Conservation (phyloP, 1,140 invertebrate species). For the Cataglyphis hispanica region DNA sequence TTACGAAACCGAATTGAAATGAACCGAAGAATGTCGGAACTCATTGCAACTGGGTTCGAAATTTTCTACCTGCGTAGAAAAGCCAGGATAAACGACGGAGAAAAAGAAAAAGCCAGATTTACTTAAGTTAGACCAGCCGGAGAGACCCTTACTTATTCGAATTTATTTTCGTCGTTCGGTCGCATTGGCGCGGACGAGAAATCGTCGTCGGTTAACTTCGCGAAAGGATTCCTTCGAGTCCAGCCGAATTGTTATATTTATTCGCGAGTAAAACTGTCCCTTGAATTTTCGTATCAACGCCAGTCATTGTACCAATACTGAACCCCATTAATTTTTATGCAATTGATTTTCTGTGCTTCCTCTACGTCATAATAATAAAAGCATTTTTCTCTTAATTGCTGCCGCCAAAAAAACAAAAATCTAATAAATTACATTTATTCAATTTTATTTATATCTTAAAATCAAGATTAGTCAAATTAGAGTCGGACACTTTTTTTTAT, state of each 20-base stretch:
- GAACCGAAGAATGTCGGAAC: background rate
- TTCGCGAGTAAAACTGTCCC: background rate
- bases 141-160: conserved; percentile 21
- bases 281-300: background rate
- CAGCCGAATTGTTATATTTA: background rate
- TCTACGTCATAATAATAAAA: background rate
- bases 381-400: background rate
- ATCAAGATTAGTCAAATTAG: too few relatives aligned
- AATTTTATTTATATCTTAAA: too few relatives aligned
- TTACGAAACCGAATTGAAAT: background rate
- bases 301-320: background rate
- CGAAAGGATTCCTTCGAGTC: background rate
- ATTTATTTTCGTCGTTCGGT: conserved; percentile 53
- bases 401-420: background rate
- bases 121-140: background rate
- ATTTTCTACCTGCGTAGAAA: background rate
- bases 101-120: conserved; percentile 11
- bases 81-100: background rate
- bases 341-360: background rate
- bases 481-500: too few relatives aligned
- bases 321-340: background rate
- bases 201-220: conserved; percentile 1
- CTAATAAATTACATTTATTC: too few relatives aligned
- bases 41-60: background rate
- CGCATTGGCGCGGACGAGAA: conserved; percentile 18